A percentile compares a stretch with the other conserved stretches of the same genome.
Evolutionary conservation across 2,888 invertebrate genomes (phyloP).

Genomic region (Ditylenchus weischeri): DNA sequence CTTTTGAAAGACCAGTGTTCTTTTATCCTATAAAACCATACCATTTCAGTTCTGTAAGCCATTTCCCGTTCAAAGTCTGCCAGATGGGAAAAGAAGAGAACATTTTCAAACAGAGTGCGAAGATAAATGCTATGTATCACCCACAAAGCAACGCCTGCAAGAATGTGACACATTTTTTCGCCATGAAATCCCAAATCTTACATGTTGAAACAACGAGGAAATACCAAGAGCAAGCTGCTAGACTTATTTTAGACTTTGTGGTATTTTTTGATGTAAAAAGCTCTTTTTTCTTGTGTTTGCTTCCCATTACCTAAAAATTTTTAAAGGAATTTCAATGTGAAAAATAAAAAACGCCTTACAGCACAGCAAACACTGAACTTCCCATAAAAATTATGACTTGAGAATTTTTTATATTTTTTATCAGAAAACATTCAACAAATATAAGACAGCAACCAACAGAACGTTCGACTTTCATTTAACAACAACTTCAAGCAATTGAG

Average conservation of each 20-base stretch:
- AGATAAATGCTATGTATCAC: constrained; percentile 44
- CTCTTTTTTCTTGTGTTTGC: too few species aligned
- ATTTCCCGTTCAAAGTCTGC: constrained; percentile 80
- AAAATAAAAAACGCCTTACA: not conserved
- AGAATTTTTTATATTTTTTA: constrained; percentile 17
- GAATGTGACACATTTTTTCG: not conserved
- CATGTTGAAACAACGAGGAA: too few species aligned
- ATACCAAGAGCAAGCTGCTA: too few species aligned
- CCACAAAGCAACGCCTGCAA: constrained; percentile 41
- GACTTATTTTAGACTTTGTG: too few species aligned
- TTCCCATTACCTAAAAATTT: too few species aligned
- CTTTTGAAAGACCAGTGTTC: constrained; percentile 12
- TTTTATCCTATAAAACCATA: constrained; percentile 49
- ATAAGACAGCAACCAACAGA: constrained; percentile 6
- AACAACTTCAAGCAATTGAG: constrained; percentile 79
- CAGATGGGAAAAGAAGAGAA: constrained; percentile 77
- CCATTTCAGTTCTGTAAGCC: constrained; percentile 81
- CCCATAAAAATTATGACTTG: constrained; percentile 12
- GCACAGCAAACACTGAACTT: constrained; percentile 25
- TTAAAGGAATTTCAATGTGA: not conserved
- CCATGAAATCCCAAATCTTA: too few species aligned
- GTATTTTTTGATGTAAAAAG: not conserved
- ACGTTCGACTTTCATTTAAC: constrained; percentile 13
- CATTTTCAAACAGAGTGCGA: constrained; percentile 72
- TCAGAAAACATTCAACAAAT: constrained; percentile 9